These are phyloP conservation scores for Crocallis elinguaria DNA, from an alignment of 2,888 invertebrate species.

Conservation along the genomic window DNA sequence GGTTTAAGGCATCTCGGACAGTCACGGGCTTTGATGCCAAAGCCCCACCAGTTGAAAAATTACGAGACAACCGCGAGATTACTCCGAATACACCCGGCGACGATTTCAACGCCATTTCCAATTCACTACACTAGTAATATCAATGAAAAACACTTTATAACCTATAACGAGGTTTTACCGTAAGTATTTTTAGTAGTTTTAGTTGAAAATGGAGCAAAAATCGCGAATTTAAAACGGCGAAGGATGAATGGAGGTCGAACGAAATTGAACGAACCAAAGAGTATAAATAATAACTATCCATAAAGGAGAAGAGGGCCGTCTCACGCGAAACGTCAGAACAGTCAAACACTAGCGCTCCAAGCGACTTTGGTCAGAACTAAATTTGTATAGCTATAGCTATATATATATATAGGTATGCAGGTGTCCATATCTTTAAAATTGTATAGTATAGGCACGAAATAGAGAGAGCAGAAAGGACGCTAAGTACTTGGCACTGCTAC, in stretches of 20 bases:
- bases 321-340: neutral
- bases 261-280: no score
- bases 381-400: no score
- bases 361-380: no score
- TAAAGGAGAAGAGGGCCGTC: neutral
- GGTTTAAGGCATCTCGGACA: conserved; percentile 98
- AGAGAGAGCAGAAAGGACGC: no score
- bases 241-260: conserved; percentile 83
- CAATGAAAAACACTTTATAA: conserved; percentile 45
- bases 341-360: no score
- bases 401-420: no score
- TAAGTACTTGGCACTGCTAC: no score
- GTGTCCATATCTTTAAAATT: no score
- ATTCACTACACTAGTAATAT: conserved; percentile 46
- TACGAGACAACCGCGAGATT: conserved; percentile 63
- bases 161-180: conserved; percentile 44
- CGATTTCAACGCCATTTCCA: conserved; percentile 80
- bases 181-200: conserved; percentile 44
- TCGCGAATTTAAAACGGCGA: conserved; percentile 52
- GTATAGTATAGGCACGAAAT: no score
- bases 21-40: conserved; percentile 89
- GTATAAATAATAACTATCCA: no score
- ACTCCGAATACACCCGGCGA: conserved; percentile 69
- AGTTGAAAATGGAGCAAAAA: conserved; percentile 64
- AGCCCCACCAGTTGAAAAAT: conserved; percentile 72